Conservation (phyloP, 2,797 vertebrate species). For the Hapalemur alaotrensis region DNA sequence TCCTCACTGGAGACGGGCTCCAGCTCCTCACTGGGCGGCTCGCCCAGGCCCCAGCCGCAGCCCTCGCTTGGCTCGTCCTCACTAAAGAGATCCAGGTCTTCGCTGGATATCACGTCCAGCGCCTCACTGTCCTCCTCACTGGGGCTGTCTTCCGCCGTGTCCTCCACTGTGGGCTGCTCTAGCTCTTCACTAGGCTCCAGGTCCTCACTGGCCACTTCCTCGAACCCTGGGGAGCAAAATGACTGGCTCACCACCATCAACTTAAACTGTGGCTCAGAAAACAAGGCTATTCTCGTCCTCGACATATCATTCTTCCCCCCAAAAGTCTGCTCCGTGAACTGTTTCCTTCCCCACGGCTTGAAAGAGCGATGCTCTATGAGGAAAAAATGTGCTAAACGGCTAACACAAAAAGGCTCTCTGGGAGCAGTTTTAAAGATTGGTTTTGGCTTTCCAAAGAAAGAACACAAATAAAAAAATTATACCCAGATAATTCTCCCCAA, state of each 20-base stretch:
- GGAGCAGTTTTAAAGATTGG: background rate
- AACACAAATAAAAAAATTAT: background rate
- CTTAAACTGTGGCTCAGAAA: background rate
- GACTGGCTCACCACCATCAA: constrained; percentile 19
- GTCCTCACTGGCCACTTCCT: constrained; percentile 58
- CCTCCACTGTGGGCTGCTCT: constrained; percentile 56
- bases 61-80: constrained; percentile 61
- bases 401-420: background rate
- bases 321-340: too few relatives aligned
- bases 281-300: background rate
- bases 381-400: background rate
- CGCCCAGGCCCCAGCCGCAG: constrained; percentile 22
- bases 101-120: constrained; percentile 61
- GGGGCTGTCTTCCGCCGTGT: background rate
- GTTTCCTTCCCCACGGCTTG: background rate
- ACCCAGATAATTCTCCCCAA: background rate
- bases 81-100: constrained; percentile 68
- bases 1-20: constrained; percentile 60
- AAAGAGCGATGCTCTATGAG: background rate
- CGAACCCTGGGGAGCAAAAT: constrained; percentile 49
- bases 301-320: background rate
- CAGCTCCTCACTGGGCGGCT: constrained; percentile 52
- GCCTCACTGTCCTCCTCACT: constrained; percentile 59
- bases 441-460: background rate
- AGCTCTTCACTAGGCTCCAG: constrained; percentile 74